Percentiles rank a stretch among this genome's conserved stretches.
These are phyloP conservation scores for Xylocopa sonorina DNA, from an alignment of 1,140 invertebrate species.

Conservation along the genomic window DNA sequence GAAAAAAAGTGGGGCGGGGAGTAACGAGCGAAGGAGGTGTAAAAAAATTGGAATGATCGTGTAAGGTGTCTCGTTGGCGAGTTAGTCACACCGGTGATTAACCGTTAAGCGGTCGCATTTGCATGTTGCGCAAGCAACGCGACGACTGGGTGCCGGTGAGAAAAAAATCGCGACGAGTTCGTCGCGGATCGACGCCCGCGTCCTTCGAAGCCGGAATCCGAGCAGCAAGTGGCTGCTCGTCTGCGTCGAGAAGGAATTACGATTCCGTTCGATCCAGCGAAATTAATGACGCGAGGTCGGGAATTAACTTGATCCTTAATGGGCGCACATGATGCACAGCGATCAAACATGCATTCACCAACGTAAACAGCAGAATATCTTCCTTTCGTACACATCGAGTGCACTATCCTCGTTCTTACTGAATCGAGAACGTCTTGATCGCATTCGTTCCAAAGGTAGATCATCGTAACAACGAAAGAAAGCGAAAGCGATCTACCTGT, in stretches of 20 bases:
- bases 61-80: conserved; percentile 7
- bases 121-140: conserved; percentile 44
- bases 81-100: conserved; percentile 40
- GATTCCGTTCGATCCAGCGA: conserved; percentile 47
- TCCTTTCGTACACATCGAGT: too few species aligned
- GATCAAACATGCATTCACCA: too few species aligned
- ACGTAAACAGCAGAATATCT: too few species aligned
- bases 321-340: too few species aligned
- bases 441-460: too few species aligned
- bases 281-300: too few species aligned
- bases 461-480: too few species aligned
- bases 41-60: background rate
- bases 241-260: conserved; percentile 78
- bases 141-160: conserved; percentile 30
- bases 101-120: conserved; percentile 41
- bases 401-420: too few species aligned
- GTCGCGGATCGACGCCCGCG: conserved; percentile 73
- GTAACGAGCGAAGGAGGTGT: background rate
- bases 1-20: background rate
- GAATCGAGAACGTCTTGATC: too few species aligned
- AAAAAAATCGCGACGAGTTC: conserved; percentile 66
- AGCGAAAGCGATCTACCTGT: background rate
- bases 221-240: conserved; percentile 75
- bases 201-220: conserved; percentile 78
- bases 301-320: too few species aligned